Base-by-base conservation (phyloP, 1,140 invertebrate genomes). In the Maconellicoccus hirsutus region DNA sequence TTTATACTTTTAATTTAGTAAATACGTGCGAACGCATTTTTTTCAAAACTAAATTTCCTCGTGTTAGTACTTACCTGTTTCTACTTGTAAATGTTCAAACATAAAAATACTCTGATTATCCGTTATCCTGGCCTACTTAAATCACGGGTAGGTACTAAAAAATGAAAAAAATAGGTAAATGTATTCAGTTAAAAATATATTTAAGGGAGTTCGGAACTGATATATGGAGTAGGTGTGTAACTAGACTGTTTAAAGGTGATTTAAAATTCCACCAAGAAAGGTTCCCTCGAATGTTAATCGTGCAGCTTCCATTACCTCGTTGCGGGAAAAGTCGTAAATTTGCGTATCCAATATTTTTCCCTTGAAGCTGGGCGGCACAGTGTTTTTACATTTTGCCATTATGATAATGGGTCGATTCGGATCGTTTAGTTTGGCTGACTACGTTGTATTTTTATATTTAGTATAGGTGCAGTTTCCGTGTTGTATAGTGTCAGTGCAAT, bases 351-450 rank as follows among this genome's bases (percentile, higher is more conserved):
- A 52, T 52, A 52, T 52, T 52, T 52, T 52, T 52, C 3, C 42
- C 6, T 19, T 52, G 12, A 19, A 52, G 42, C 42, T 52, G n/a
- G 42, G 42, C 42, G 42, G 42, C n/a, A 52, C 16, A 52, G 12
- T 52, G 42, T 52, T 52, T 52, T 52, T 52, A 52, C 42, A 52
- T 52, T 52, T 52, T 52, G 42, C n/a, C n/a, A 52, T 52, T 52
- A 52, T 52, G 42, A 52, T 52, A 52, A 52, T 52, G 42, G 42
- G 16, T 52, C 42, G 42, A 52, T 52, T 52, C 42, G 16, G 42
- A 52, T 52, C 42, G n/a, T 52, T 52, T 52, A 52, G 6, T 52
- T 19, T 19, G 2, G 6, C 16, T 16, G n/a, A 19, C 42, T 19
- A 16, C n/a, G 42, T 14, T 16, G 42, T 19, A 16, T 16, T 19